Base-by-base conservation (phyloP, 2,888 invertebrate genomes). In the Nudaria mundana region DNA sequence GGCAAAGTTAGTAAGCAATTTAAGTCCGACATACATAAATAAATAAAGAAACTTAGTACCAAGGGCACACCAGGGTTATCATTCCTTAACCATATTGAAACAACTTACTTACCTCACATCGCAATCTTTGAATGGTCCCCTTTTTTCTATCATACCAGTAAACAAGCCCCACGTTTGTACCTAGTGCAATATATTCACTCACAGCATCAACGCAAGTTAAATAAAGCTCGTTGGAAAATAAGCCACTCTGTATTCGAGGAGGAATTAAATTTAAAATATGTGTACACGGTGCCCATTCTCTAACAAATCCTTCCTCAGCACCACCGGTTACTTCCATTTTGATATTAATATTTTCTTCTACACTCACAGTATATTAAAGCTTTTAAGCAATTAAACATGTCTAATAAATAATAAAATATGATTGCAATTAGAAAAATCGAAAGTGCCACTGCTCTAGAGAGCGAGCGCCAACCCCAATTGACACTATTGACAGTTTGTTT, bases 61-160 rank as follows among this genome's bases (percentile, higher is more conserved):
- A 28, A 23, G 22, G 16, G 0, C 13, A 10, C 8, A 6, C 14
- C 5, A 6, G 11, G 7, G 16, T n/a, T 6, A 13, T 5, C 5
- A 15, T 22, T 23, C 11, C 8, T 12, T 16, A 1, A 11, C n/a
- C 11, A 12, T 30, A 13, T 11, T 14, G 13, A 22, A 10, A 16
- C 7, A 11, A 31, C n/a, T n/a, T n/a, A n/a, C 81, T 80, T 89
- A 97, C 97, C 91, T 96, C 95, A 63, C 95, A 93, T 70, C 93
- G 89, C 1, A 97, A 82, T 60, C 94, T 92, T 67, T 96, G 94
- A 48, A 97, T 89, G 55, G 93, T 92, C 34, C 93, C 93, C 26
- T 91, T 94, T 50, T 91, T 92, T 46, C 97, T 90, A 75, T 96
- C 93, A 73, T 94, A 97, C 94, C 97, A 95, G 75, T 96, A 97